A percentile compares a stretch with the other conserved stretches of the same genome.
These are phyloP conservation scores for Resseliella maxima DNA, from an alignment of 2,888 invertebrate genomes.

Conservation along the genomic window DNA sequence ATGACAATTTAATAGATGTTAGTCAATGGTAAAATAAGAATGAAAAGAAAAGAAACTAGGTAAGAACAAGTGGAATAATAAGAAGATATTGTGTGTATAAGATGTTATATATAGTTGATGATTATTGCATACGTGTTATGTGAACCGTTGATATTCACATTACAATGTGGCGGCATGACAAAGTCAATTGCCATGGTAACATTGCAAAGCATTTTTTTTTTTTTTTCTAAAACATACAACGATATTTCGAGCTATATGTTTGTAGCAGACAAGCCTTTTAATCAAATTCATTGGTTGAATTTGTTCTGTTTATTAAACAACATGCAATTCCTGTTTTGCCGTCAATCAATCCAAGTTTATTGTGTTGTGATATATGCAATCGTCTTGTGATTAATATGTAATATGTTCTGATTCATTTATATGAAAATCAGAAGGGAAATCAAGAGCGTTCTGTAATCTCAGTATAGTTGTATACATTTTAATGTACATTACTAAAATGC, in stretches of 20 bases:
- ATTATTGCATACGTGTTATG: conserved; percentile 36
- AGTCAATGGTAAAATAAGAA: background rate
- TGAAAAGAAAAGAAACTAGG: background rate
- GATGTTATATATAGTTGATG: background rate
- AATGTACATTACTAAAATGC: background rate
- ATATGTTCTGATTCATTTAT: background rate
- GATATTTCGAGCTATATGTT: background rate
- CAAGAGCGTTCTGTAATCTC: background rate
- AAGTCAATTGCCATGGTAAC: background rate
- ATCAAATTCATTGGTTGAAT: background rate
- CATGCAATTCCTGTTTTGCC: conserved; percentile 13
- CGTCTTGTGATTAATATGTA: background rate
- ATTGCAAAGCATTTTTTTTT: background rate
- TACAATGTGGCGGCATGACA: conserved; percentile 12
- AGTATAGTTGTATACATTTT: background rate
- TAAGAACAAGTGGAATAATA: conserved; percentile 8
- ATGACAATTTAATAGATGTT: conserved; percentile 19
- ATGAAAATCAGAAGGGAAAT: background rate
- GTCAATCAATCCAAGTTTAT: conserved; percentile 19
- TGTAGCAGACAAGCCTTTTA: background rate
- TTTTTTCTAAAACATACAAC: too few species aligned
- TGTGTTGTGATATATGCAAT: background rate
- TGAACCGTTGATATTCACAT: background rate
- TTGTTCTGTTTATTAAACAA: conserved; percentile 1
- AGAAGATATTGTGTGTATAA: background rate